These are phyloP conservation scores for Andricus curvator DNA, from an alignment of 2,888 invertebrate species.

Conservation along the genomic window DNA sequence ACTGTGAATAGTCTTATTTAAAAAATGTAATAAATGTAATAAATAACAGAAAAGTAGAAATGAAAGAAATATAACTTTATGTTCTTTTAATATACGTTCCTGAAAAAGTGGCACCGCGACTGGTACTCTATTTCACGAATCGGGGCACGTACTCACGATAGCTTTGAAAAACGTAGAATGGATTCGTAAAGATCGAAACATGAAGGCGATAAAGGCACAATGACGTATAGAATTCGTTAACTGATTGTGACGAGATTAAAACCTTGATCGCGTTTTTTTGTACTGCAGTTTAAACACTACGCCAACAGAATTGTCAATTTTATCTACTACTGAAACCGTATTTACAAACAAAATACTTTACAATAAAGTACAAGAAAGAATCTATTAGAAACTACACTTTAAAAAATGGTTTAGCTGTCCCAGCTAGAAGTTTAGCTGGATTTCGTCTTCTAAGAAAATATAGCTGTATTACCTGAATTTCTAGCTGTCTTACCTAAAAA, in stretches of 20 bases:
- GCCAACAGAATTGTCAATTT: background rate
- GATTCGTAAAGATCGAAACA: slow-evolving; percentile 30
- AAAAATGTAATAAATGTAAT: background rate
- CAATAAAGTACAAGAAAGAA: too few species aligned
- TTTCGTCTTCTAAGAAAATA: too few species aligned
- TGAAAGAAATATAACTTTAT: background rate
- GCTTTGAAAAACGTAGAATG: slow-evolving; percentile 24
- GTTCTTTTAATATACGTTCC: background rate
- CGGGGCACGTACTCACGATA: slow-evolving; percentile 11
- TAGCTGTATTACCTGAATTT: too few species aligned
- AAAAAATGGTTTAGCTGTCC: too few species aligned
- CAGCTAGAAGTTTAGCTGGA: too few species aligned
- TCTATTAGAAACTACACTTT: too few species aligned
- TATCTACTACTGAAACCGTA: background rate
- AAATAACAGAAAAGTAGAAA: slow-evolving; percentile 16
- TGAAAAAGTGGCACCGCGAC: slow-evolving; percentile 3
- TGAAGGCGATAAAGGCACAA: slow-evolving; percentile 18
- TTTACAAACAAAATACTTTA: too few species aligned
- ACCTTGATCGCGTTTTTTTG: slow-evolving; percentile 15
- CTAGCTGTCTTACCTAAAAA: too few species aligned
- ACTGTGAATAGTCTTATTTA: too few species aligned
- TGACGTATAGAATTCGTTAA: background rate
- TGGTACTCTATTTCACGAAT: slow-evolving; percentile 34
- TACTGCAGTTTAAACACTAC: background rate
- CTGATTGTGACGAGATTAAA: slow-evolving; percentile 26